Percentiles rank a stretch among this genome's conserved stretches.
Evolutionary conservation across 2,888 invertebrate genomes (phyloP).

Genomic region (Melanargia galathea): DNA sequence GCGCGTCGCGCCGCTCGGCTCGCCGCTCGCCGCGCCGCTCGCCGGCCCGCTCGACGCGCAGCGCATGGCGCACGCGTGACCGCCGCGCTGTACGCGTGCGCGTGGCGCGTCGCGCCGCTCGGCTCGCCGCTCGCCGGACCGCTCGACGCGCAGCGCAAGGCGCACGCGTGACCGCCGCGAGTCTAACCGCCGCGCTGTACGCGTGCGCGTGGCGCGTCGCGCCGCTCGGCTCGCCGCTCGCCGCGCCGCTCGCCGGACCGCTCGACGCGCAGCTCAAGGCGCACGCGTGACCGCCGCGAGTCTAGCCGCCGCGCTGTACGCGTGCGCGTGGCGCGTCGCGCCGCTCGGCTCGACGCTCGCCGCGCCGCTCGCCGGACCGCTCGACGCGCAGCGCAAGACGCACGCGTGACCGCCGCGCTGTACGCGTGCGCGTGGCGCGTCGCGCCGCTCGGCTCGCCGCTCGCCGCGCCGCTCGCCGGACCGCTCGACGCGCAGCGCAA

Average conservation of each 20-base stretch:
- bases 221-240: too few relatives aligned
- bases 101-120: not conserved
- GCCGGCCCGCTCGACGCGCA: slow-evolving; percentile 30
- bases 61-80: slow-evolving; percentile 14
- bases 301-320: slow-evolving; percentile 2
- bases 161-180: slow-evolving; percentile 53
- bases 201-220: slow-evolving; percentile 47
- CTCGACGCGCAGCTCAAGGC: slow-evolving; percentile 32
- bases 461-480: not conserved
- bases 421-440: too few relatives aligned
- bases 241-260: slow-evolving; percentile 27
- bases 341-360: not conserved
- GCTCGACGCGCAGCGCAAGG: slow-evolving; percentile 29
- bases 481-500: slow-evolving; percentile 32
- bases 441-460: not conserved
- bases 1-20: not conserved
- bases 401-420: slow-evolving; percentile 4
- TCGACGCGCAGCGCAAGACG: slow-evolving; percentile 29
- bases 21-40: not conserved
- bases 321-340: too few relatives aligned
- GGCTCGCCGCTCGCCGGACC: not conserved
- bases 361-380: not conserved
- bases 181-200: slow-evolving; percentile 52
- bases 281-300: not conserved
- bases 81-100: too few relatives aligned